Conservation (phyloP, 2,113 vertebrate species). For the Halcyon senegalensis region DNA sequence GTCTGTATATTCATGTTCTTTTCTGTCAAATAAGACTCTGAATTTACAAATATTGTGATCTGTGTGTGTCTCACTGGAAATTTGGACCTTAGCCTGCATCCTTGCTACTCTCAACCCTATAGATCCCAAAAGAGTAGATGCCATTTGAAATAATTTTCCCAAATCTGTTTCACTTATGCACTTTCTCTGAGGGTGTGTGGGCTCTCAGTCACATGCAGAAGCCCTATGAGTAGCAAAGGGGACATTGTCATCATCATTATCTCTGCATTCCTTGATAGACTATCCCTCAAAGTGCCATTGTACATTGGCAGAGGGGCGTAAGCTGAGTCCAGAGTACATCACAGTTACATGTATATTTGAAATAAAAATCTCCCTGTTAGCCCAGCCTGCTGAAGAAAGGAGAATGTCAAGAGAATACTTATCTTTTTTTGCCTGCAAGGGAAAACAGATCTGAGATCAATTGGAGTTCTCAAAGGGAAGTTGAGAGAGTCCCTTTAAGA, state of each 20-base stretch:
- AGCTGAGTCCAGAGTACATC: not conserved
- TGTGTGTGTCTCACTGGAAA: not conserved
- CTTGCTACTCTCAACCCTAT: not conserved
- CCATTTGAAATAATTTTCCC: not conserved
- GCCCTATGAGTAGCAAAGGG: not conserved
- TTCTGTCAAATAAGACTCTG: not conserved
- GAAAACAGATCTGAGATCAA: conserved; percentile 43
- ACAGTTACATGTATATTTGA: not conserved
- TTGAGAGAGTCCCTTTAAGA: conserved; percentile 42
- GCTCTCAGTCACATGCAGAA: not conserved
- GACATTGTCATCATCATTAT: not conserved
- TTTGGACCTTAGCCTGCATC: not conserved
- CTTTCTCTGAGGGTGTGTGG: not conserved
- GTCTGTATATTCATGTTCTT: not conserved
- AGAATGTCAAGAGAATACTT: conserved; percentile 45
- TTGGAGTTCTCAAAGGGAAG: conserved; percentile 49
- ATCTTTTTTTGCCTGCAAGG: not conserved
- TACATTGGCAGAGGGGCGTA: not conserved
- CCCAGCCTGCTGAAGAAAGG: conserved; percentile 5
- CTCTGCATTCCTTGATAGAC: not conserved
- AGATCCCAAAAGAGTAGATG: not conserved
- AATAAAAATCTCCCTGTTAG: conserved; percentile 31
- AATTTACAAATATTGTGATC: not conserved
- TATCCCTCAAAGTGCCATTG: not conserved
- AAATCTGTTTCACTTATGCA: not conserved